Evolutionary conservation across 2,888 invertebrate species (phyloP), one percentile per base, ranked within the genome.

Genomic region (Syrphus vitripennis): DNA sequence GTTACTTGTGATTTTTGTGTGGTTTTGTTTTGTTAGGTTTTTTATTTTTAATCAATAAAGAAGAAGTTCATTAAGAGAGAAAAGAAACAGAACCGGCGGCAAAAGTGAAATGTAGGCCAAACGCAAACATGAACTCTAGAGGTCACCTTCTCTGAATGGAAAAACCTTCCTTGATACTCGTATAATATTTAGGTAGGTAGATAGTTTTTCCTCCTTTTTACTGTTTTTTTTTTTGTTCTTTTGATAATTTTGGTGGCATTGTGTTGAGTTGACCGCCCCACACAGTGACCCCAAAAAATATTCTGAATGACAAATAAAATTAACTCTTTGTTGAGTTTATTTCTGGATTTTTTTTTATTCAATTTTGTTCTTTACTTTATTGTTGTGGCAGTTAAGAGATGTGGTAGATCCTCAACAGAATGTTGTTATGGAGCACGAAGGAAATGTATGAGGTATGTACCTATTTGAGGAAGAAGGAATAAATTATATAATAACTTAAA

Each of bases 31-130:
- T n/a, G n/a, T n/a, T n/a, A n/a, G n/a, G n/a, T n/a, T 19, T 14
- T 1, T 34, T 24, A 26, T 10, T n/a, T 16, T 63, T 45, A n/a
- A 45, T 67, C 67, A 67, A 48, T 67, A 31, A 31, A 48, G 12
- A 48, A 48, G 19, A 67, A 67, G 40, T 42, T 42, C 45, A 48
- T 48, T 67, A 14, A 67, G 19, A 31, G 12, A n/a, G 14, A n/a
- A 34, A 50, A n/a, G 29, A 31, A n/a, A n/a, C n/a, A n/a, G 45
- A 65, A 45, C 59, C 59, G 63, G 40, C 40, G 50, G 50, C 31
- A 37, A 59, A 59, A 21, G 21, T 24, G 9, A 67, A 67, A 67
- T 67, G 50, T 67, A 67, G 67, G 67, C 67, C 67, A 67, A 67
- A 50, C 50, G 12, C 34, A 50, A 67, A 24, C 67, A 67, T 31